phyloP scores from a whole-genome alignment of 2,888 invertebrate genomes.

The Machimus rusticus region DNA sequence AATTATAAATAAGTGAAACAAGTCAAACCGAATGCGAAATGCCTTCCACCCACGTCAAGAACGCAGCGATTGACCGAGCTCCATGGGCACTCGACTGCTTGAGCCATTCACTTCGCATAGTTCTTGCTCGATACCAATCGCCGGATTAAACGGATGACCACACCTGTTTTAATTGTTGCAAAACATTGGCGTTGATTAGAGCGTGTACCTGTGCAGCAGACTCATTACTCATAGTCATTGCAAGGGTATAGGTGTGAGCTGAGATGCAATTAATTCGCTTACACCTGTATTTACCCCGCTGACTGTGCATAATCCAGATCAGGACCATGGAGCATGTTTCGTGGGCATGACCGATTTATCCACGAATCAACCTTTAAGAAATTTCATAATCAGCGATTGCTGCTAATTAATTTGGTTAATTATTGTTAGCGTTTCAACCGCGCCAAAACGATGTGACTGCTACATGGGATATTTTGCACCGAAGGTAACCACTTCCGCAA shows the following conservation, averaged over 20 bases:
- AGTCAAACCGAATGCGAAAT: background rate
- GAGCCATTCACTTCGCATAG: background rate
- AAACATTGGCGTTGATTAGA: background rate
- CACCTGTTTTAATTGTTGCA: conserved; percentile 3
- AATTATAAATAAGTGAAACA: background rate
- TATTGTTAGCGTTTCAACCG: background rate
- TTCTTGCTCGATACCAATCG: background rate
- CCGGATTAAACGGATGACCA: conserved; percentile 4
- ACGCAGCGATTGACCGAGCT: background rate
- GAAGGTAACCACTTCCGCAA: conserved; percentile 1
- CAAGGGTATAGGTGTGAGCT: background rate
- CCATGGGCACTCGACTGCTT: background rate
- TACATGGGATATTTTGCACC: background rate
- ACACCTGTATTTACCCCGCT: background rate
- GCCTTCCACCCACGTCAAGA: background rate
- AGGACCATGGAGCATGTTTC: background rate
- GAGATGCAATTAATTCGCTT: background rate
- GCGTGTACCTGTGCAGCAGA: background rate
- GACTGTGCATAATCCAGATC: background rate
- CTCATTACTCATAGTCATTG: background rate
- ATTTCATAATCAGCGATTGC: background rate
- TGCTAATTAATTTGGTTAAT: background rate
- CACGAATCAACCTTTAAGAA: background rate
- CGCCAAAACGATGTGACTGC: background rate
- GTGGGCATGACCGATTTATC: background rate